Evolutionary conservation across 2,113 vertebrate genomes (phyloP).

Genomic region (Dicentrarchus labrax): DNA sequence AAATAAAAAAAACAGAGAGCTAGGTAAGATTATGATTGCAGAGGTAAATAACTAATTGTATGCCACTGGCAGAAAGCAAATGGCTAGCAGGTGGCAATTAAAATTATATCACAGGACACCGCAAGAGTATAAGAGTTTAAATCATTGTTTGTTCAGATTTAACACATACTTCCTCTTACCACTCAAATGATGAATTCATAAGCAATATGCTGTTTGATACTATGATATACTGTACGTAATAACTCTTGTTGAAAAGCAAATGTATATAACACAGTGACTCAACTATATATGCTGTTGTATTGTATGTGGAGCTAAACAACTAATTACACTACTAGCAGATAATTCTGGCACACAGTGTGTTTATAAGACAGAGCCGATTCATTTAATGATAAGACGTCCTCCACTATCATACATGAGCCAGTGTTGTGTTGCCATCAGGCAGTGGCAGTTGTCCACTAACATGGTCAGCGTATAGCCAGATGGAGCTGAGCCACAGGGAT

Average conservation of each 20-base stretch:
- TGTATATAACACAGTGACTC: slow-evolving; percentile 12
- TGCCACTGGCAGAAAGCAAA: not conserved
- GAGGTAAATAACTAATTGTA: not conserved
- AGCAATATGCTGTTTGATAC: not conserved
- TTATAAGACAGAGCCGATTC: slow-evolving; percentile 55
- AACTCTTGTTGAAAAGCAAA: not conserved
- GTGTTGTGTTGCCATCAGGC: slow-evolving; percentile 52
- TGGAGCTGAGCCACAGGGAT: slow-evolving; percentile 76
- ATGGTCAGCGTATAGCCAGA: slow-evolving; percentile 74
- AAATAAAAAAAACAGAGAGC: not conserved
- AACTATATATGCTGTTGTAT: slow-evolving; percentile 25
- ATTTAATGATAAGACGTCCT: slow-evolving; percentile 38
- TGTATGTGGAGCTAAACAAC: slow-evolving; percentile 43
- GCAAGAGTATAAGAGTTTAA: not conserved
- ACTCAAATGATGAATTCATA: not conserved
- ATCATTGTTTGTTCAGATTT: not conserved
- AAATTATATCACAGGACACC: not conserved
- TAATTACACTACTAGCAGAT: slow-evolving; percentile 50
- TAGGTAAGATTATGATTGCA: not conserved
- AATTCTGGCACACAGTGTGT: slow-evolving; percentile 33
- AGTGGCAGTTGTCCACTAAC: slow-evolving; percentile 66
- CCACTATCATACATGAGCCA: slow-evolving; percentile 46
- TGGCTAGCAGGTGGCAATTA: not conserved
- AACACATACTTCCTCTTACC: not conserved
- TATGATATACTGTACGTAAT: not conserved